A percentile compares a stretch with the other conserved stretches of the same genome.
Conservation (phyloP, 2,888 invertebrate genomes). For the Hemistola chrysoprasaria region DNA sequence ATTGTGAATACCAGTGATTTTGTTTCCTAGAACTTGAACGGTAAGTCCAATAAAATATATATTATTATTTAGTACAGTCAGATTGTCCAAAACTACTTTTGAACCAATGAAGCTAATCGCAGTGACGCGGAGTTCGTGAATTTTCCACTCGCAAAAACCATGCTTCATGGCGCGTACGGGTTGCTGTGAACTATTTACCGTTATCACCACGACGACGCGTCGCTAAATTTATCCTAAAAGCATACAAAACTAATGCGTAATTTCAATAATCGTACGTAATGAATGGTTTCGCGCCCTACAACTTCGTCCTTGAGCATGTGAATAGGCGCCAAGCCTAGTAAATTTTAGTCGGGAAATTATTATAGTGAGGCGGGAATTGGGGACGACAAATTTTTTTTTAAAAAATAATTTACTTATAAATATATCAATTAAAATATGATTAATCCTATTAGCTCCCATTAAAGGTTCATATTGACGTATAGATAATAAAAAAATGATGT, state of each 20-base stretch:
- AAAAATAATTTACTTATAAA: too few species aligned
- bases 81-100: slow-evolving; percentile 3
- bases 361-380: slow-evolving; percentile 59
- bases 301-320: slow-evolving; percentile 61
- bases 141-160: slow-evolving; percentile 70
- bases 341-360: slow-evolving; percentile 41
- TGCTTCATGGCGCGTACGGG: slow-evolving; percentile 67
- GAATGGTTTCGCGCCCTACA: slow-evolving; percentile 48
- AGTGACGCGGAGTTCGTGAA: slow-evolving; percentile 47
- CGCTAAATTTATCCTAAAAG: slow-evolving; percentile 33
- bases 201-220: slow-evolving; percentile 40
- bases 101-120: slow-evolving; percentile 22
- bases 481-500: too few species aligned
- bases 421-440: too few species aligned
- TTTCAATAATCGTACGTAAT: slow-evolving; percentile 33
- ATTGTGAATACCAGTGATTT: slow-evolving; percentile 54
- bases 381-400: too few species aligned
- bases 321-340: slow-evolving; percentile 62
- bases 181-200: slow-evolving; percentile 54
- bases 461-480: too few species aligned
- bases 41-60: slow-evolving; percentile 33
- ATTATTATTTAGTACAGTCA: not conserved
- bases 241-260: slow-evolving; percentile 18
- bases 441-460: too few species aligned
- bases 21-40: slow-evolving; percentile 40